Base-by-base conservation (phyloP, 2,888 invertebrate genomes). In the Ypsolopha scabrella region DNA sequence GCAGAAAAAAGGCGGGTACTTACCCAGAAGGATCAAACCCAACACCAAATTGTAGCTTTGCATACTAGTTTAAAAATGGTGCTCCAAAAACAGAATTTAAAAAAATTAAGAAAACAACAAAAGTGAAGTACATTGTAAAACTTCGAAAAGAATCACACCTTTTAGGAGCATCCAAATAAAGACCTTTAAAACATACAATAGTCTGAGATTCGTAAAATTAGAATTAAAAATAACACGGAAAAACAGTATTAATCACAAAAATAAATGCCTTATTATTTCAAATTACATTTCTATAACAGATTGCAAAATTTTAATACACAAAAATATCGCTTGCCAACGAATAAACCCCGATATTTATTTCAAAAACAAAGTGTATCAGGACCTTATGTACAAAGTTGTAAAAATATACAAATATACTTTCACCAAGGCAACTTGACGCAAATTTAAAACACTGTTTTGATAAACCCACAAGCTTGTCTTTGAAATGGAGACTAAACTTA, bases 141-240 rank as follows among this genome's bases (percentile, higher is more conserved):
- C 11, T 11, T 13, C 14, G 1, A 52, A 54, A 58, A 61, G 60
- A 66, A 78, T 80, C 83, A 81, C 78, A 85, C 83, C 83, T 83
- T 68, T 75, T 71, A 76, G 71, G 69, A 76, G 67, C 70, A 74
- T 80, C 80, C 83, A 77, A 83, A 80, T 68, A 82, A 75, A 57
- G 83, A 82, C 75, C 83, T 85, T 79, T 63, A 78, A 77, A 68
- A 72, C 73, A 53, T 57, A 53, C 56, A 34, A 24, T 48, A 52
- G 51, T 56, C 48, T 48, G 13, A 43, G 10, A 54, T 44, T 51
- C 38, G 41, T 50, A 34, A 45, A 38, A 24, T 24, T 3, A 3
- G 2, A 24, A 24, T 3, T 24, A 24, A 24, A 24, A 24, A 24
- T 4, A 24, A 24, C 2, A 24, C 2, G 4, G 24, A 24, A 41